phyloP scores from a whole-genome alignment of 2,113 vertebrate genomes.

The Chelonoidis abingdonii region DNA sequence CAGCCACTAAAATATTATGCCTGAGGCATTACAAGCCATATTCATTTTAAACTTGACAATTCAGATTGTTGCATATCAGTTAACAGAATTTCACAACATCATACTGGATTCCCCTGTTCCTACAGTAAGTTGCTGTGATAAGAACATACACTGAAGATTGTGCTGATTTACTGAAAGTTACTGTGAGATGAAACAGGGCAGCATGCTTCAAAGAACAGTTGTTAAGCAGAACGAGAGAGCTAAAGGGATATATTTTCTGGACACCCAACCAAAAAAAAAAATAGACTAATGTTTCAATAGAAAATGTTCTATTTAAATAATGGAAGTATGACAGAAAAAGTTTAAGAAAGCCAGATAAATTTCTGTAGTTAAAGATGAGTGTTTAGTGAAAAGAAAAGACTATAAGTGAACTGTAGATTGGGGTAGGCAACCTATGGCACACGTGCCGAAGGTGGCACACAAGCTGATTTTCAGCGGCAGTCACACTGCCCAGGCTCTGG shows the following conservation, averaged over 20 bases:
- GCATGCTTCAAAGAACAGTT: conserved; percentile 6
- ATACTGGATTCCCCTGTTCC: not conserved
- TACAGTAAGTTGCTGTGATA: conserved; percentile 12
- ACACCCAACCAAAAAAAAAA: conserved; percentile 4
- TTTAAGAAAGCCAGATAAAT: conserved; percentile 15
- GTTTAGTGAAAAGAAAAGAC: not conserved
- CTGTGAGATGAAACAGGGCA: not conserved
- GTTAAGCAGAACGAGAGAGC: conserved; percentile 22
- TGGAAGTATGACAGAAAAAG: not conserved
- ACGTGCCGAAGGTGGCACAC: no score
- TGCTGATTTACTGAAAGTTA: conserved; percentile 51
- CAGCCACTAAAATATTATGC: conserved; percentile 62
- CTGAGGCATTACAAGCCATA: conserved; percentile 68
- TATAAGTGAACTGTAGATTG: not conserved
- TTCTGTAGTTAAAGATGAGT: not conserved
- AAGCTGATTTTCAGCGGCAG: no score
- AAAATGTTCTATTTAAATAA: not conserved
- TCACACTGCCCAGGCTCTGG: no score
- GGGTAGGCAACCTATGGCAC: no score
- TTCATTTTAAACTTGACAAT: conserved; percentile 64
- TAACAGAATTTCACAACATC: conserved; percentile 40
- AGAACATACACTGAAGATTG: conserved; percentile 33
- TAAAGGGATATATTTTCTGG: not conserved
- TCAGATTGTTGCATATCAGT: conserved; percentile 49
- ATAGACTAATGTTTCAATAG: not conserved